Evolutionary conservation across 2,113 vertebrate genomes (phyloP).

Genomic region (Stegostoma tigrinum): DNA sequence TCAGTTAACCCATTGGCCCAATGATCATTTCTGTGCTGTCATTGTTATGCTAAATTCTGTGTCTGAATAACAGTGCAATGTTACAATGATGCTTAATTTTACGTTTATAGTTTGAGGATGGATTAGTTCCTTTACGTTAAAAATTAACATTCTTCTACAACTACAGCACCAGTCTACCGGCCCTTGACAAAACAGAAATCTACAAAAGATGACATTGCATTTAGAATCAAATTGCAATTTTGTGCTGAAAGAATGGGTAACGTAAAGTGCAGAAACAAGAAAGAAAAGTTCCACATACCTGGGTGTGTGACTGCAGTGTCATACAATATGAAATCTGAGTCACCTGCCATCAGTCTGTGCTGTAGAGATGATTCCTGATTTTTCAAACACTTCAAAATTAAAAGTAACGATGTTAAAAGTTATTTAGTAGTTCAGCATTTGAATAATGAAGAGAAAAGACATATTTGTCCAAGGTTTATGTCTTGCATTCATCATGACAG

Average conservation of each 20-base stretch:
- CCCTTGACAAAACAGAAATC: not conserved
- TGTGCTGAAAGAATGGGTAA: not conserved
- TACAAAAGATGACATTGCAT: not conserved
- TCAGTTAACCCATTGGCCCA: too few relatives aligned
- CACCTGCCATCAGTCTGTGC: not conserved
- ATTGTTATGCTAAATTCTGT: not conserved
- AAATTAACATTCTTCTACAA: not conserved
- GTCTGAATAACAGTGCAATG: not conserved
- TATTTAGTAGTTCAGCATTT: too few relatives aligned
- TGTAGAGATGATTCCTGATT: not conserved
- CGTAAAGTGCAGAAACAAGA: not conserved
- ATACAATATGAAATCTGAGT: not conserved
- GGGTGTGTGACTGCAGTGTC: not conserved
- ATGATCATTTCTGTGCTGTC: too few relatives aligned
- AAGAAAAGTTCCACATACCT: not conserved
- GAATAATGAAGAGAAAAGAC: too few relatives aligned
- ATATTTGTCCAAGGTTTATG: too few relatives aligned
- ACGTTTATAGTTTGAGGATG: not conserved
- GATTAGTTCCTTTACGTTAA: not conserved
- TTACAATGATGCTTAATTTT: not conserved
- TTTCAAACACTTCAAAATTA: conserved; percentile 24
- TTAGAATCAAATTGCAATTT: not conserved
- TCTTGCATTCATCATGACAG: too few relatives aligned
- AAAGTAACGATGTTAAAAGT: not conserved
- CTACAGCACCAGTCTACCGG: not conserved